Evolutionary conservation across 2,888 invertebrate genomes (phyloP).

Genomic region (Acrobasis consociella): DNA sequence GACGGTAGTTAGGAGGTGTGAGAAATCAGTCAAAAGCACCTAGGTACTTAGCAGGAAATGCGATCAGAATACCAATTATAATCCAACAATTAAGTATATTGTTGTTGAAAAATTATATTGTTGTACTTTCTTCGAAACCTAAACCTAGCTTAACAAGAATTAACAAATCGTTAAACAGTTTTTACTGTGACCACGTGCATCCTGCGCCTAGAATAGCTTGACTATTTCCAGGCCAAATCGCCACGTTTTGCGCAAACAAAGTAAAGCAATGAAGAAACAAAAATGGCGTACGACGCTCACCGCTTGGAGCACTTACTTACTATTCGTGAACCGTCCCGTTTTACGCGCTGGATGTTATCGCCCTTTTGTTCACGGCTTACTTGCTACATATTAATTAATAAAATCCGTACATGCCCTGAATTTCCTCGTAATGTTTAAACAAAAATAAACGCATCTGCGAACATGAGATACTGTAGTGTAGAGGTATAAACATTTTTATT

Average conservation of each 20-base stretch:
- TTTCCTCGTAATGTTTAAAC: conserved; percentile 10
- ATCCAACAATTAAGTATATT: no score
- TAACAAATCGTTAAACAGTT: conserved; percentile 4
- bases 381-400: conserved; percentile 21
- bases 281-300: conserved; percentile 6
- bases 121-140: no score
- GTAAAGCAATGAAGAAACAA: conserved; percentile 26
- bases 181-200: conserved; percentile 16
- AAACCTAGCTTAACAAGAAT: background rate
- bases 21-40: background rate
- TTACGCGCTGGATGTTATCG: conserved; percentile 22
- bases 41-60: background rate
- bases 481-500: conserved; percentile 16
- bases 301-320: conserved; percentile 8
- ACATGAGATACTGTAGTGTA: background rate
- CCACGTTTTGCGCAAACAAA: conserved; percentile 29
- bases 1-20: background rate
- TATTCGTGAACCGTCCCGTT: conserved; percentile 19
- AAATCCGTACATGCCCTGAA: conserved; percentile 13
- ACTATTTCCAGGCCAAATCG: conserved; percentile 20
- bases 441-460: conserved; percentile 10
- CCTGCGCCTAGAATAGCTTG: conserved; percentile 14
- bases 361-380: conserved; percentile 21
- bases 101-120: no score
- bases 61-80: background rate